Evolutionary conservation across 2,797 vertebrate species (phyloP), one percentile per base, ranked within the genome.

Genomic region (Hozukius guyotensis): DNA sequence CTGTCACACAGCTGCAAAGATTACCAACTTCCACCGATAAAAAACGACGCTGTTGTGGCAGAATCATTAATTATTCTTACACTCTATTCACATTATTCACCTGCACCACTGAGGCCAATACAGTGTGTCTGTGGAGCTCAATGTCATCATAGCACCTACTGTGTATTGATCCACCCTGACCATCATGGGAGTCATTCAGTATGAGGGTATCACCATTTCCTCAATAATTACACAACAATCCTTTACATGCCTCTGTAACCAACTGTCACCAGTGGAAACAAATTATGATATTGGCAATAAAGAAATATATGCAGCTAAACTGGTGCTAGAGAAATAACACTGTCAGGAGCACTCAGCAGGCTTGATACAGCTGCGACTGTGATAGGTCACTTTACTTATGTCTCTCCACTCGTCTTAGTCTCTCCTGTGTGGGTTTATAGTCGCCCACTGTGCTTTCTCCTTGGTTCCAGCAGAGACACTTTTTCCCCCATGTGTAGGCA

Each of bases 351-450:
- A 55, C 13, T 62, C 9, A 11, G 42, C 27, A 68, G 70, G 22
- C 64, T 64, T 52, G 10, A 68, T 38, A 14, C 70, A 86, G 67
- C 77, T n/a, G 31, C 42, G 56, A 69, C 65, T 86, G 22, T 84
- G 79, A 85, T 68, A 73, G 79, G 66, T 75, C 72, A 78, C 75
- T 77, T 83, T 76, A 70, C 61, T 82, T 55, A 11, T 59, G 49
- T 59, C 25, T 72, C 55, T 56, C 66, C 36, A 72, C 67, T 77
- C 74, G 52, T 78, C 77, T 76, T 78, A 72, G 62, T 81, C 80
- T 66, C 10, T 22, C 6, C 22, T 59, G 42, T 74, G 72, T 78
- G 64, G 67, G 73, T 83, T 86, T 82, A 77, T 72, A 62, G 62
- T 69, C 27, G 52, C 82, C 80, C 25, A 62, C 71, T 78, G 80